phyloP scores from a whole-genome alignment of 2,797 vertebrate genomes.

The Myotis findleyi region DNA sequence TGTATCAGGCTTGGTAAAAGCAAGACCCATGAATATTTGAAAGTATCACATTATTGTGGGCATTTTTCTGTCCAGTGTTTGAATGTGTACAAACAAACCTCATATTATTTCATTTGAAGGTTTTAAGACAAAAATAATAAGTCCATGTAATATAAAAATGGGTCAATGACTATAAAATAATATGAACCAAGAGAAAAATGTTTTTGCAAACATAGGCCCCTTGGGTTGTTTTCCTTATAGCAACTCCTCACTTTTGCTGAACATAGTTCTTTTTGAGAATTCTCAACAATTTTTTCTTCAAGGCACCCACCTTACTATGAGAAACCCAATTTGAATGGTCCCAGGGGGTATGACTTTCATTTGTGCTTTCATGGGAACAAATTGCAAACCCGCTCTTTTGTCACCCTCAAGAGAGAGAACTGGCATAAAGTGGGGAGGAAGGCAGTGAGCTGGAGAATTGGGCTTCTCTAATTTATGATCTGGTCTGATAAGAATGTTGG shows the following conservation, averaged over 20 bases:
- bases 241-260: background rate
- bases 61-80: slow-evolving; percentile 8
- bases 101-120: background rate
- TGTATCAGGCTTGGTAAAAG: slow-evolving; percentile 19
- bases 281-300: background rate
- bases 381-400: background rate
- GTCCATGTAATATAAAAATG: background rate
- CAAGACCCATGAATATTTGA: background rate
- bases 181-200: background rate
- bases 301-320: background rate
- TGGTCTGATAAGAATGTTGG: background rate
- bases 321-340: background rate
- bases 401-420: background rate
- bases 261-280: background rate
- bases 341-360: background rate
- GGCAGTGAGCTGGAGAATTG: background rate
- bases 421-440: background rate
- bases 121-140: background rate
- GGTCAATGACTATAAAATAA: background rate
- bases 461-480: background rate
- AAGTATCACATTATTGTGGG: background rate
- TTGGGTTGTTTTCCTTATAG: background rate
- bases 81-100: background rate
- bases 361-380: background rate
- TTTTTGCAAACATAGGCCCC: background rate